Conservation (phyloP, 1,140 invertebrate genomes). For the Eriosoma lanigerum region DNA sequence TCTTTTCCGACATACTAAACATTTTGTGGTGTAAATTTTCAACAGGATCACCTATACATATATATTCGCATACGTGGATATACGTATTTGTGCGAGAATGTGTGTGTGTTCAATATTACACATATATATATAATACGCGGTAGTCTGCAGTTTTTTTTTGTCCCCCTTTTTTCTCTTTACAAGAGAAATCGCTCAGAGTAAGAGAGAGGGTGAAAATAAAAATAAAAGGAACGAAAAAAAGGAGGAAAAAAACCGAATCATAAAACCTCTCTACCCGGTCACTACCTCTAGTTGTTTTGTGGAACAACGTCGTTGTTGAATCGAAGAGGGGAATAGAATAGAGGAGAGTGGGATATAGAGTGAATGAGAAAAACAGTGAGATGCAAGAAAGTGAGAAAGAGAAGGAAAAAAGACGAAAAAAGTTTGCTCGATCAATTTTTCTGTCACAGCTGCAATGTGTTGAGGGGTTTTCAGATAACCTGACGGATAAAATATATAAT, state of each 20-base stretch:
- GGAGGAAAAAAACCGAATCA: conserved; percentile 49
- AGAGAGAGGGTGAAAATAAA: neutral
- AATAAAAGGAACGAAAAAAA: conserved; percentile 28
- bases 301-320: conserved; percentile 36
- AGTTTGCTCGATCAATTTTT: conserved; percentile 52
- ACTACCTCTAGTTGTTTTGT: conserved; percentile 34
- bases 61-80: neutral
- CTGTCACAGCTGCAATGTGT: conserved; percentile 45
- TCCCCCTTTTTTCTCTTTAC: conserved; percentile 45
- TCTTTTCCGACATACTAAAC: neutral
- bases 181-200: conserved; percentile 46
- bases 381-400: neutral
- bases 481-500: conserved; percentile 9
- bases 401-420: conserved; percentile 40
- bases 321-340: neutral
- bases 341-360: neutral
- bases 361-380: neutral
- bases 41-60: conserved; percentile 23
- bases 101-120: neutral
- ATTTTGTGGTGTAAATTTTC: conserved; percentile 49
- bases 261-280: conserved; percentile 48
- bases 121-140: neutral
- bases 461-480: conserved; percentile 38
- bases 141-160: conserved; percentile 26
- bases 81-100: neutral